phyloP scores from a whole-genome alignment of 2,113 vertebrate genomes.

The Halcyon malimbica region DNA sequence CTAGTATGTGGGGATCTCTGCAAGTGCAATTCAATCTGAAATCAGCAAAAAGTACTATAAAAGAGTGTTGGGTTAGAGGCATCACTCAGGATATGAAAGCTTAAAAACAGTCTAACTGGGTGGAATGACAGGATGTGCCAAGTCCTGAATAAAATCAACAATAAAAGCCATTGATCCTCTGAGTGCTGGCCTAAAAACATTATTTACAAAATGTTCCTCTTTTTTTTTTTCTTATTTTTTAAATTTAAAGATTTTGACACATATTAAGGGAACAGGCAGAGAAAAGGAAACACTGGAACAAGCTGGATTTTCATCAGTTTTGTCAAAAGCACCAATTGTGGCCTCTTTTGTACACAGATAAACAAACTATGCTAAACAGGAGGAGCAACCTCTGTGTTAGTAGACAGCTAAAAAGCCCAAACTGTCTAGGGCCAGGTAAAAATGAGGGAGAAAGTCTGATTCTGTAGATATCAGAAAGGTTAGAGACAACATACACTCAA shows the following conservation, averaged over 20 bases:
- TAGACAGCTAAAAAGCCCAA: not conserved
- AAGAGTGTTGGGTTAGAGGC: slow-evolving; percentile 5
- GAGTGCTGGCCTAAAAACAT: slow-evolving; percentile 48
- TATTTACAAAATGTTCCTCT: slow-evolving; percentile 45
- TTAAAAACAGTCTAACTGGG: slow-evolving; percentile 8
- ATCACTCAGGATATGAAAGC: not conserved
- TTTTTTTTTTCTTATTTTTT: not conserved
- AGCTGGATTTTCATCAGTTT: slow-evolving; percentile 6
- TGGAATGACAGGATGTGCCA: not conserved
- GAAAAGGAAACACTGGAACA: not conserved
- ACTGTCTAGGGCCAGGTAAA: not conserved
- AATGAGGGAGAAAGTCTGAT: not conserved
- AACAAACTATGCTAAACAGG: not conserved
- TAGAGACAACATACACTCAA: not conserved
- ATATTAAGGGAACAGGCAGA: not conserved
- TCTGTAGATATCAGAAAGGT: not conserved
- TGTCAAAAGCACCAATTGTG: not conserved
- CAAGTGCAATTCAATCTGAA: slow-evolving; percentile 30
- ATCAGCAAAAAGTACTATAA: slow-evolving; percentile 35
- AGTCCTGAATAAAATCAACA: slow-evolving; percentile 52
- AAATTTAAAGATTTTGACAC: slow-evolving; percentile 25
- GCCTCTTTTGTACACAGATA: not conserved
- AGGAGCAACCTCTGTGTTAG: not conserved
- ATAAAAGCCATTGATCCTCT: slow-evolving; percentile 67
- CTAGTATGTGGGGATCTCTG: not conserved